These are phyloP conservation scores for Drosophila neotestacea DNA, from an alignment of 2,888 invertebrate genomes.

Conservation along the genomic window DNA sequence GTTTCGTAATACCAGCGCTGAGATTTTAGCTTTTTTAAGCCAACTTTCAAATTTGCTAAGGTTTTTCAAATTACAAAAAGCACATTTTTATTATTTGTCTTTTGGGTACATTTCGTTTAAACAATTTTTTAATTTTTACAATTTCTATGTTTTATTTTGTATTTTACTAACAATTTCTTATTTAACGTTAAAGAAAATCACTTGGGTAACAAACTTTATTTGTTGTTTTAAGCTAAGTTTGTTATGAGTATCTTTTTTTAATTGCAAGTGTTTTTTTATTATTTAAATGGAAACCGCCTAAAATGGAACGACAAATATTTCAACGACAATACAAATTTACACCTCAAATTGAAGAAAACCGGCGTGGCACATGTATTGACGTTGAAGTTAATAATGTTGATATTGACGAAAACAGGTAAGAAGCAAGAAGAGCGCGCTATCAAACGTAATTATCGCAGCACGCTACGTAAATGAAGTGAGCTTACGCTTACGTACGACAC, in stretches of 20 bases:
- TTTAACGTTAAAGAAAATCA: neutral
- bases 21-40: no score
- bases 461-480: constrained; percentile 64
- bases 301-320: constrained; percentile 4
- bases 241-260: no score
- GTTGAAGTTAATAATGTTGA: constrained; percentile 3
- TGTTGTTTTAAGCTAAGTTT: no score
- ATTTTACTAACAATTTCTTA: no score
- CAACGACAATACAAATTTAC: constrained; percentile 20
- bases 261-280: neutral
- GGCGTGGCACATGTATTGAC: constrained; percentile 61
- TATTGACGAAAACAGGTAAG: constrained; percentile 1
- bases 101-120: no score
- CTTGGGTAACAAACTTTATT: no score
- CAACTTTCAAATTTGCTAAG: no score
- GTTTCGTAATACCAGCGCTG: no score
- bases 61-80: no score
- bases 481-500: constrained; percentile 50
- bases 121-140: no score
- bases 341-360: constrained; percentile 40
- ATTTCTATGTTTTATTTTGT: neutral
- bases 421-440: constrained; percentile 27
- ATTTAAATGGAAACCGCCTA: no score
- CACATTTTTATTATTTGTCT: no score
- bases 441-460: constrained; percentile 56